Evolutionary conservation across 1,140 invertebrate species (phyloP), one percentile per base, ranked within the genome.

Genomic region (Pteromalus puparum): DNA sequence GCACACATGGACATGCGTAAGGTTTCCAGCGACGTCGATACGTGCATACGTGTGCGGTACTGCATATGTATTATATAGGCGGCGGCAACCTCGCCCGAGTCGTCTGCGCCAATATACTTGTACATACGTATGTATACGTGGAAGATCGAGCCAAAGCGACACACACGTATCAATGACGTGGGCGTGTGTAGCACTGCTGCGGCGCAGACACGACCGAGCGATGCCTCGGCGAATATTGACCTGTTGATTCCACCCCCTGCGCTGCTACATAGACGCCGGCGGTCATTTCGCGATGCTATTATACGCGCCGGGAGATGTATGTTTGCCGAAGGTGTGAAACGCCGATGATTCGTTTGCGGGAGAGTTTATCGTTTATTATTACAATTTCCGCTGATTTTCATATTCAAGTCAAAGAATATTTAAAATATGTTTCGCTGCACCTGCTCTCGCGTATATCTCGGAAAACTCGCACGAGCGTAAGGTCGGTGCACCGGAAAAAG

Each of bases 211-310:
- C 26, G 68, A 70, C 24, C 53, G 15, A 48, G 18, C 18, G 21
- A 0, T 28, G 67, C 3, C 15, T 9, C 5, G 26, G 72, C 72
- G 72, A 34, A 30, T 74, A 30, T 74, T 74, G 72, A 74, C 72
- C 72, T 74, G 72, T 74, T 74, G 72, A 74, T 74, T 74, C 72
- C 72, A n/a, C 72, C 72, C 34, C 5, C 65, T 10, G 65, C 65
- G 65, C 9, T 1, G 21, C 26, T 70, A 26, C 0, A 28, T 30
- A 42, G 38, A 42, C 6, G 38, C 2, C 38, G 38, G 38, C 38
- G 38, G 7, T 42, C 6, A 42, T 42, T 42, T 9, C 38, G 38
- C 38, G 38, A 10, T 10, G 38, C 38, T 42, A 10, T 42, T 42
- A 42, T 42, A 42, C 10, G 38, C 10, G 1, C 38, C 7, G 38